phyloP scores from a whole-genome alignment of 1,140 invertebrate species.

The Pygmarrhopalites habei region DNA sequence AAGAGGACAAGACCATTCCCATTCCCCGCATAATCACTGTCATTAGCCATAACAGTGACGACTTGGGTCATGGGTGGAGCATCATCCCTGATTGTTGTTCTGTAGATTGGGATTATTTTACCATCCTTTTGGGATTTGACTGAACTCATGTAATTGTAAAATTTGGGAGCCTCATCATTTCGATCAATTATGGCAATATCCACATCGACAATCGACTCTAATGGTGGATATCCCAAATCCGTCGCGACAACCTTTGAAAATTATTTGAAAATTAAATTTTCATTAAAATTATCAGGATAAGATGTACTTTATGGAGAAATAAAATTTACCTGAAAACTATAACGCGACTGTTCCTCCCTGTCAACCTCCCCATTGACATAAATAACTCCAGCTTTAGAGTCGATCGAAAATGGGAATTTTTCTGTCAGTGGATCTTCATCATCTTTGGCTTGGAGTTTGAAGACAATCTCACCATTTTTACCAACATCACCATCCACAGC shows the following conservation, averaged over 20 bases:
- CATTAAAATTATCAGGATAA: too few relatives aligned
- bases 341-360: slow-evolving; percentile 63
- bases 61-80: slow-evolving; percentile 60
- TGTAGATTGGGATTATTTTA: slow-evolving; percentile 56
- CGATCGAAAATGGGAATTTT: slow-evolving; percentile 62
- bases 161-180: slow-evolving; percentile 51
- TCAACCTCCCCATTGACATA: slow-evolving; percentile 68
- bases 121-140: slow-evolving; percentile 23
- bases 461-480: slow-evolving; percentile 67
- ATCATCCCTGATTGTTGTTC: slow-evolving; percentile 60
- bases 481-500: slow-evolving; percentile 67
- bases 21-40: slow-evolving; percentile 73
- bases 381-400: slow-evolving; percentile 62
- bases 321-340: slow-evolving; percentile 62
- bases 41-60: slow-evolving; percentile 67
- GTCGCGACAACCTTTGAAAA: too few relatives aligned
- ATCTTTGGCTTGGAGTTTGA: slow-evolving; percentile 58
- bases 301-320: too few relatives aligned
- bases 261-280: too few relatives aligned
- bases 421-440: slow-evolving; percentile 51
- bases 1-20: slow-evolving; percentile 72
- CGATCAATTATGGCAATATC: slow-evolving; percentile 71
- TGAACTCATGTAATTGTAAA: slow-evolving; percentile 57
- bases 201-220: slow-evolving; percentile 64
- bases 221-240: slow-evolving; percentile 58